Evolutionary conservation across 2,888 invertebrate species (phyloP).

Genomic region (Sturmia bella): DNA sequence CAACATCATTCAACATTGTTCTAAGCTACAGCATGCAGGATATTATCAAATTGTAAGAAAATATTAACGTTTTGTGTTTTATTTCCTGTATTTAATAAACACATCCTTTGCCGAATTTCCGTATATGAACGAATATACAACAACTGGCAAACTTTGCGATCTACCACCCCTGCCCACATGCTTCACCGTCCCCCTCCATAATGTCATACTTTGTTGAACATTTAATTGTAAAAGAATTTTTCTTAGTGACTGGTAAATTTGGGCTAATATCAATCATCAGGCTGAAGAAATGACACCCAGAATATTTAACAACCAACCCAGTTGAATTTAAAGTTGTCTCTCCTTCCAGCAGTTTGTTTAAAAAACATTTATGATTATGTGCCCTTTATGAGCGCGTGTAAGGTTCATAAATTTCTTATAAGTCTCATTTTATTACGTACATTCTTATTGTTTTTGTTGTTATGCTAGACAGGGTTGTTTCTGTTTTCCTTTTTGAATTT

Average conservation of each 20-base stretch:
- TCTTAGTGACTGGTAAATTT: slow-evolving; percentile 37
- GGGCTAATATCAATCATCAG: slow-evolving; percentile 52
- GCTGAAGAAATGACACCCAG: slow-evolving; percentile 28
- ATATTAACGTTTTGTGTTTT: slow-evolving; percentile 69
- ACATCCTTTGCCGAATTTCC: slow-evolving; percentile 66
- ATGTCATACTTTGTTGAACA: slow-evolving; percentile 7
- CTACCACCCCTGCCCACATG: no score
- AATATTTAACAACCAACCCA: background rate
- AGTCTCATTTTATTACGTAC: slow-evolving; percentile 45
- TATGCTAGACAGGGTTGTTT: slow-evolving; percentile 34
- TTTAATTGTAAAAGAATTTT: slow-evolving; percentile 53
- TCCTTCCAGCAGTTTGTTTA: background rate
- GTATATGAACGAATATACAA: background rate
- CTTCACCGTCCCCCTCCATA: background rate
- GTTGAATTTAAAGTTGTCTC: slow-evolving; percentile 1
- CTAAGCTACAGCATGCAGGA: slow-evolving; percentile 55
- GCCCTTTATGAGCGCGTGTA: slow-evolving; percentile 43
- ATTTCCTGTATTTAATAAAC: slow-evolving; percentile 73
- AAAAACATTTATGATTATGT: slow-evolving; percentile 55
- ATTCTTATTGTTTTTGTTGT: slow-evolving; percentile 21
- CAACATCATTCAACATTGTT: background rate
- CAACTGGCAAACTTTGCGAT: background rate
- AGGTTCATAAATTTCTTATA: slow-evolving; percentile 63
- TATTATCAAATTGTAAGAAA: slow-evolving; percentile 69
- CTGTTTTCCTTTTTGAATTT: slow-evolving; percentile 10